Percentiles rank a stretch among this genome's conserved stretches.
Evolutionary conservation across 2,888 invertebrate species (phyloP).

Genomic region (Auanema sp.): DNA sequence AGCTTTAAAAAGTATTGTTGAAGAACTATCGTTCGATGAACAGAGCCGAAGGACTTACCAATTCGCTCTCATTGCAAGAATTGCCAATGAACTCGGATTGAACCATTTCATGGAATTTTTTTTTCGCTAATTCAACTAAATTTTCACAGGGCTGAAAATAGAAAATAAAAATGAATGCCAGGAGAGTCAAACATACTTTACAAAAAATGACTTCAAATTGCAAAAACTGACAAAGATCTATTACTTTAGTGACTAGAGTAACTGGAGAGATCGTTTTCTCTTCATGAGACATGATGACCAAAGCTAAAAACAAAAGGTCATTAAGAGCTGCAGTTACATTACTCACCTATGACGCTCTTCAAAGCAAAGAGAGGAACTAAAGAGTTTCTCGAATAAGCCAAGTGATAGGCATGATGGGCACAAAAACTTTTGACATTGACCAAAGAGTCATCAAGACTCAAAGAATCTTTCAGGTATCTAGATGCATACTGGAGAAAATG

Average conservation of each 20-base stretch:
- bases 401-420: conserved; percentile 38
- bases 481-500: conserved; percentile 27
- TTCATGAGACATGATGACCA: conserved; percentile 27
- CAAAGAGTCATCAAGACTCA: conserved; percentile 13
- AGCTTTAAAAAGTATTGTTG: background rate
- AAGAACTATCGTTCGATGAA: too few species aligned
- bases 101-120: background rate
- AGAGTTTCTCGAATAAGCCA: conserved; percentile 55
- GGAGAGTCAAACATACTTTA: conserved; percentile 22
- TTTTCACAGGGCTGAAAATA: conserved; percentile 52
- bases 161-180: conserved; percentile 10
- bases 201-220: conserved; percentile 51
- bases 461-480: conserved; percentile 6
- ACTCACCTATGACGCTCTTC: conserved; percentile 46
- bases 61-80: background rate
- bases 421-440: conserved; percentile 15
- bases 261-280: conserved; percentile 12
- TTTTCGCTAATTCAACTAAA: conserved; percentile 24
- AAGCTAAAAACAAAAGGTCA: conserved; percentile 23
- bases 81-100: background rate
- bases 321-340: background rate
- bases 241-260: conserved; percentile 32
- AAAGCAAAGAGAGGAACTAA: conserved; percentile 44
- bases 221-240: conserved; percentile 43
- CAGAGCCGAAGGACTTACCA: background rate